Conservation (phyloP, 2,113 vertebrate genomes). For the Copsychus sechellarum region DNA sequence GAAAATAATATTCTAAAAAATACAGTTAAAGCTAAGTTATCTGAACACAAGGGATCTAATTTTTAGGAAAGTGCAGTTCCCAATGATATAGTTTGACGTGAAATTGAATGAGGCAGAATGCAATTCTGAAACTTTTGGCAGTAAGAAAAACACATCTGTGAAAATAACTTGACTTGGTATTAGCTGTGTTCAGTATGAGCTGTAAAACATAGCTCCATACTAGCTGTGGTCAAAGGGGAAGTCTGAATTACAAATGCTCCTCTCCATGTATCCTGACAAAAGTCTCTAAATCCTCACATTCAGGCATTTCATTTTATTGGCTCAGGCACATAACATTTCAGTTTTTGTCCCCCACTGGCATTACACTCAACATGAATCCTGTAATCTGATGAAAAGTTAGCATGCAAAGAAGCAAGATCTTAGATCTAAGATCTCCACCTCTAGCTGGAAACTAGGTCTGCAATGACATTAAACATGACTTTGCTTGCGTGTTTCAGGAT, state of each 20-base stretch:
- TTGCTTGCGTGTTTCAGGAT: neutral
- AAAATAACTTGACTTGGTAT: neutral
- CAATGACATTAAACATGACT: neutral
- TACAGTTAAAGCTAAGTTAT: neutral
- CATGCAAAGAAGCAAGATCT: neutral
- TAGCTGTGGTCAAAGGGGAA: neutral
- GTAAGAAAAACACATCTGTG: neutral
- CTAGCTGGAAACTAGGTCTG: neutral
- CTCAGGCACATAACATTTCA: neutral
- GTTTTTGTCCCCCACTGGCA: neutral
- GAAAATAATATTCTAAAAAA: neutral
- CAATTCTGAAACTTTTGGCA: neutral
- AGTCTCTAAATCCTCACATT: neutral
- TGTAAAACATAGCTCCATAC: neutral
- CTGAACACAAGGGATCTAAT: neutral
- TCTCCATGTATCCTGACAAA: neutral
- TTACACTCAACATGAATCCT: neutral
- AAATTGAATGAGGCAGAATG: neutral
- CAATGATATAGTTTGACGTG: neutral
- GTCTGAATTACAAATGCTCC: neutral
- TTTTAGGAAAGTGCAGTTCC: neutral
- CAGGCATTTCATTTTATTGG: neutral
- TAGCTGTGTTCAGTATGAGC: neutral
- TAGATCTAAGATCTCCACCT: neutral
- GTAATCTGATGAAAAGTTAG: neutral